Base-by-base conservation (phyloP, 2,888 invertebrate species). In the Meandrusa payeni region DNA sequence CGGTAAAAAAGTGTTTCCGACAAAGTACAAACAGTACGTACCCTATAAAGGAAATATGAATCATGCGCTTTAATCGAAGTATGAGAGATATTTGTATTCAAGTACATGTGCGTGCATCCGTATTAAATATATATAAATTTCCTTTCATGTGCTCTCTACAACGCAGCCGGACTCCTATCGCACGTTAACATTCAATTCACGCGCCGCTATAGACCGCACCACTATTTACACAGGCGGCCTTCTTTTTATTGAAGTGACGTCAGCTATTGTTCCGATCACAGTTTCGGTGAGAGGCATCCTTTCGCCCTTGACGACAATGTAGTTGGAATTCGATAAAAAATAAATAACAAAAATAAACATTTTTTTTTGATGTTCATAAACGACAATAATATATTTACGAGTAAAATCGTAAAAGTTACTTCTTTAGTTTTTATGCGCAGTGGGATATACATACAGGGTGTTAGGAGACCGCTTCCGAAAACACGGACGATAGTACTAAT, bases 1-100 rank as follows among this genome's bases (percentile, higher is more conserved):
- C n/a, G n/a, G n/a, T n/a, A n/a, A n/a, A n/a, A n/a, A n/a, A n/a
- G n/a, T n/a, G n/a, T n/a, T n/a, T n/a, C n/a, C n/a, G n/a, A n/a
- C n/a, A n/a, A n/a, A n/a, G n/a, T n/a, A n/a, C n/a, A n/a, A n/a
- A n/a, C n/a, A n/a, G n/a, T n/a, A n/a, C n/a, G n/a, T n/a, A 17
- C 12, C n/a, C 27, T 7, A 27, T 19, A 39, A 29, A 23, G 39
- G 38, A 38, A 29, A 29, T 29, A 29, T 29, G 23, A 40, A 11
- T 24, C 39, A 31, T 29, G 13, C 3, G 3, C 12, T 3, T 15
- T 22, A 27, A 33, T 26, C 2, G 22, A 40, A n/a, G 22, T 15
- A 23, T 10, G 24, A 29, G 9, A 10, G n/a, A 7, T 23, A 36
- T 42, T 42, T 23, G 42, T 42, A 42, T 42, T 36, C 42, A 28